phyloP scores from a whole-genome alignment of 2,888 invertebrate species.

The Dryocosmus kuriphilus region DNA sequence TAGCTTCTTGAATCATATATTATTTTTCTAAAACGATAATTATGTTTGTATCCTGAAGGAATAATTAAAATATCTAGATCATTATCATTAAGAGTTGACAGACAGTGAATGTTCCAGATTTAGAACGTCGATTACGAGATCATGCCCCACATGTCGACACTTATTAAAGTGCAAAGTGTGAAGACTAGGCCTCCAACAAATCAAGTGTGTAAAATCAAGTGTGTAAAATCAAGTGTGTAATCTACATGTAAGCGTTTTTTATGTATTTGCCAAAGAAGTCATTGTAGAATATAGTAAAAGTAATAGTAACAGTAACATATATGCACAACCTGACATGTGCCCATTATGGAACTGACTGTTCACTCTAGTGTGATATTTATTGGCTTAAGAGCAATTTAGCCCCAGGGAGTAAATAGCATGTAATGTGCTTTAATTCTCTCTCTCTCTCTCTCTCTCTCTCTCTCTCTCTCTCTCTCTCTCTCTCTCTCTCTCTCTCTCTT shows the following conservation, averaged over 20 bases:
- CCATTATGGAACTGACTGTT: slow-evolving; percentile 32
- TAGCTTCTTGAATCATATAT: slow-evolving; percentile 1
- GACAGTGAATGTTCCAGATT: slow-evolving; percentile 21
- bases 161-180: slow-evolving; percentile 35
- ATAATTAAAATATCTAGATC: neutral
- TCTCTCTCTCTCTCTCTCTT: too few species aligned
- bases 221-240: too few species aligned
- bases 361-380: slow-evolving; percentile 24
- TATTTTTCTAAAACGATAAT: neutral
- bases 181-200: slow-evolving; percentile 21
- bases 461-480: too few species aligned
- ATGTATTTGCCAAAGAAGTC: neutral
- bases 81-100: slow-evolving; percentile 18
- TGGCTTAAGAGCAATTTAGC: slow-evolving; percentile 31
- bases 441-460: too few species aligned
- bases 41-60: neutral
- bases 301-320: neutral
- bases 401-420: slow-evolving; percentile 15
- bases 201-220: neutral
- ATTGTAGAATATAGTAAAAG: neutral
- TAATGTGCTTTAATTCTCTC: slow-evolving; percentile 8
- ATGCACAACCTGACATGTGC: slow-evolving; percentile 2
- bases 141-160: slow-evolving; percentile 31
- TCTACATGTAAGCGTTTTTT: neutral
- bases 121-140: slow-evolving; percentile 26